phyloP scores from a whole-genome alignment of 2,113 vertebrate species.

The Octodon degus region DNA sequence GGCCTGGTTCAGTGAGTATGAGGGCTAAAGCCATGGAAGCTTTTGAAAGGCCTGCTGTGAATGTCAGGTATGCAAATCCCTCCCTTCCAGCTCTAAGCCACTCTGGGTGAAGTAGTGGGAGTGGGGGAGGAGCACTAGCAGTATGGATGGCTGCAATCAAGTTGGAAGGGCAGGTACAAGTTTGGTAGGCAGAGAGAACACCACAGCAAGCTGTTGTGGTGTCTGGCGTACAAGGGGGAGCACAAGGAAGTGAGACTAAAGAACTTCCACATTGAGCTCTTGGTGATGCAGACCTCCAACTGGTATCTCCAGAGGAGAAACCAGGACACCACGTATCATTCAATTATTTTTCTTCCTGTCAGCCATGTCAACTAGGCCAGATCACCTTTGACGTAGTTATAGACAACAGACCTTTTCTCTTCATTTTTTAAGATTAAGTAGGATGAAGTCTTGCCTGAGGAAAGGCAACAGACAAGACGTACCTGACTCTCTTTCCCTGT shows the following conservation, averaged over 20 bases:
- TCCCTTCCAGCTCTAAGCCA: background rate
- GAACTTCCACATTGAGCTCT: background rate
- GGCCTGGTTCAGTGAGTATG: background rate
- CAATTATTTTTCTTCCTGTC: background rate
- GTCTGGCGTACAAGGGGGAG: background rate
- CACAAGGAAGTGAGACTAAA: background rate
- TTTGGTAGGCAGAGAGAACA: background rate
- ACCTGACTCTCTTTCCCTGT: background rate
- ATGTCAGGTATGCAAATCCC: background rate
- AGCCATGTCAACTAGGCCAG: background rate
- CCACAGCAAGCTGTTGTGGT: background rate
- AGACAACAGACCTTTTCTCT: background rate
- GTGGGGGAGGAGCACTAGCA: background rate
- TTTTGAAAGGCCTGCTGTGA: background rate
- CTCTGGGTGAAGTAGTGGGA: background rate
- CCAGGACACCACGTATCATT: background rate
- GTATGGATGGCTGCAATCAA: background rate
- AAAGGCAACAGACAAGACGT: background rate
- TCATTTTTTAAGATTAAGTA: background rate
- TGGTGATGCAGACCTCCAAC: background rate
- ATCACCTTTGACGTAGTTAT: background rate
- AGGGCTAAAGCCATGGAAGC: background rate
- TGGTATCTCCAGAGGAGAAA: background rate
- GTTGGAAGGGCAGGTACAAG: background rate
- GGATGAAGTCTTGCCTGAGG: background rate